phyloP scores from a whole-genome alignment of 2,888 invertebrate species.

The Athalia circularis region DNA sequence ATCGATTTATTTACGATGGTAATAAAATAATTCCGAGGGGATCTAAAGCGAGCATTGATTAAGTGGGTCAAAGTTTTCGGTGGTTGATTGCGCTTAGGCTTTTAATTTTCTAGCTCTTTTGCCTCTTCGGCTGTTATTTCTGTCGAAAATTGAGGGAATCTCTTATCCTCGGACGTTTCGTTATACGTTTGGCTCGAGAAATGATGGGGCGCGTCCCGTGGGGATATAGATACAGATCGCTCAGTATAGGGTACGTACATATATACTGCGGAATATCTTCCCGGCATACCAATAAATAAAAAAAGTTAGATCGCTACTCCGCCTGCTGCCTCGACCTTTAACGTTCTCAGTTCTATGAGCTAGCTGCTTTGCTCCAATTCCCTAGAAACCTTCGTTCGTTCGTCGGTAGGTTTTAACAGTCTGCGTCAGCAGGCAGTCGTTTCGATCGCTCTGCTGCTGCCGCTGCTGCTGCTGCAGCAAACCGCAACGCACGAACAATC shows the following conservation, averaged over 20 bases:
- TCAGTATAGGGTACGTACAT: not conserved
- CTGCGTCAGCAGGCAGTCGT: no score
- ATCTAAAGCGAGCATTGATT: not conserved
- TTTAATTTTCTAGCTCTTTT: not conserved
- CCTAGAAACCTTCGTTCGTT: slow-evolving; percentile 27
- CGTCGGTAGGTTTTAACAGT: not conserved
- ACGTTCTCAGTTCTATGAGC: not conserved
- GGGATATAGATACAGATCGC: not conserved
- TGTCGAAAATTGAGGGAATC: not conserved
- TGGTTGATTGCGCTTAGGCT: not conserved
- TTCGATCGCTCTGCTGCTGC: no score
- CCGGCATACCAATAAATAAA: slow-evolving; percentile 14
- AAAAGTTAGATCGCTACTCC: slow-evolving; percentile 9
- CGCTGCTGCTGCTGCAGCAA: not conserved
- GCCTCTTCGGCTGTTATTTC: not conserved
- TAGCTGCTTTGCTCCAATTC: slow-evolving; percentile 32
- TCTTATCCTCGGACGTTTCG: not conserved
- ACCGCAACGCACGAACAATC: not conserved
- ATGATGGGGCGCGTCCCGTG: not conserved
- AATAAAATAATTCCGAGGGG: not conserved
- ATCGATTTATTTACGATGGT: no score
- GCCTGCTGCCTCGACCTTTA: slow-evolving; percentile 28
- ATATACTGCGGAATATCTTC: slow-evolving; percentile 6
- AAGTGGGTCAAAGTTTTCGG: slow-evolving; percentile 7
- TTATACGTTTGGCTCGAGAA: not conserved